Base-by-base conservation (phyloP, 2,888 invertebrate genomes). In the Clanis bilineata region DNA sequence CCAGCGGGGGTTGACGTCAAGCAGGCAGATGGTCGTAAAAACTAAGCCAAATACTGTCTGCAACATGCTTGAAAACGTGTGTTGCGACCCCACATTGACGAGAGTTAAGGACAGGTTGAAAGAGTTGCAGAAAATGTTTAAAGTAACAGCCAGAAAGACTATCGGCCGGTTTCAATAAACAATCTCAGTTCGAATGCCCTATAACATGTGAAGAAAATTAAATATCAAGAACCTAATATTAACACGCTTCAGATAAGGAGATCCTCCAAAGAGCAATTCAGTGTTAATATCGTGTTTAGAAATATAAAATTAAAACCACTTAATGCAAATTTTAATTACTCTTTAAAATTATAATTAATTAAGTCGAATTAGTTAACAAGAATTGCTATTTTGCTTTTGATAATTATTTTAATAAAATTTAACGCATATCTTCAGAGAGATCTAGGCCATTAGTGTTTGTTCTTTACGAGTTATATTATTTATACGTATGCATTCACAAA, bases 291-390 rank as follows among this genome's bases (percentile, higher is more conserved):
- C 5, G 25, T 21, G 9, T 1, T 28, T 47, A 47, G 6, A 25
- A 25, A 25, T 28, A n/a, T 47, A 47, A 47, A 51, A 18, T 15
- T 51, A 32, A 32, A 32, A 51, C 9, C 9, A 18, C 10, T 10
- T 9, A 51, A 15, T 18, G 28, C 18, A 18, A 51, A 32, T 51
- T 51, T 51, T 18, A 51, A 51, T 51, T 51, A 18, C 32, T 7
- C 4, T 18, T 4, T 15, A 32, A 5, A 18, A 47, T 32, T 32
- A 18, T 4, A 32, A 51, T 15, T 51, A 51, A 51, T 32, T 51
- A 32, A 51, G 21, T 51, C 10, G 15, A 28, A 51, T 51, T 51
- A 32, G 28, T 51, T 51, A 51, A 51, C 51, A 51, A 51, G 32
- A 32, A 41, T 41, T 23, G 22, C 44, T 23, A 44, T 44, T 44